Conservation (phyloP, 2,113 vertebrate genomes). For the Colius striatus region DNA sequence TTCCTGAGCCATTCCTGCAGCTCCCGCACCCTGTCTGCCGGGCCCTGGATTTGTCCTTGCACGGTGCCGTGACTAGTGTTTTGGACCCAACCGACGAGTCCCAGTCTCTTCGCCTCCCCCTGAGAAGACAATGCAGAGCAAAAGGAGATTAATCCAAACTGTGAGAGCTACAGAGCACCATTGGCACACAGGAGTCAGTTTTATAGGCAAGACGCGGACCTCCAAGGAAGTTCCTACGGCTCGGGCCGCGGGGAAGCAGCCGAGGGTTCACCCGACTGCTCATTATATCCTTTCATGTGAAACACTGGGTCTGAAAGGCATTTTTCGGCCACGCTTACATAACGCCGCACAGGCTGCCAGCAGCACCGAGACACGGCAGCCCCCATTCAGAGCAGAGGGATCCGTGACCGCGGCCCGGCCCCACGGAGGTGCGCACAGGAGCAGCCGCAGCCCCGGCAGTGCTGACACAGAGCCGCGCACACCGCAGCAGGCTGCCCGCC, state of each 20-base stretch:
- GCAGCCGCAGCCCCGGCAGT: neutral
- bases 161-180: neutral
- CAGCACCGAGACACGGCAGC: neutral
- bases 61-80: conserved; percentile 89
- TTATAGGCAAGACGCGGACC: too few relatives aligned
- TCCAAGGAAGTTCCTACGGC: neutral
- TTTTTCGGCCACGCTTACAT: neutral
- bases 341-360: neutral
- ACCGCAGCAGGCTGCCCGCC: too few relatives aligned
- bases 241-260: neutral
- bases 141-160: neutral
- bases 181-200: neutral
- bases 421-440: rapidly evolving
- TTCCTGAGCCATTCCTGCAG: conserved; percentile 91
- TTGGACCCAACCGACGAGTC: conserved; percentile 93
- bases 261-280: neutral
- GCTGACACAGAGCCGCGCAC: neutral
- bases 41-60: conserved; percentile 88
- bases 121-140: conserved; percentile 50
- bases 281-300: rapidly evolving
- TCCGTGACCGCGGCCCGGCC: neutral
- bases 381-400: neutral
- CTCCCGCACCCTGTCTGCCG: conserved; percentile 74
- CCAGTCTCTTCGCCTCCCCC: conserved; percentile 86
- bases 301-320: neutral